phyloP scores from a whole-genome alignment of 2,888 invertebrate species.

The Pterostichus madidus region DNA sequence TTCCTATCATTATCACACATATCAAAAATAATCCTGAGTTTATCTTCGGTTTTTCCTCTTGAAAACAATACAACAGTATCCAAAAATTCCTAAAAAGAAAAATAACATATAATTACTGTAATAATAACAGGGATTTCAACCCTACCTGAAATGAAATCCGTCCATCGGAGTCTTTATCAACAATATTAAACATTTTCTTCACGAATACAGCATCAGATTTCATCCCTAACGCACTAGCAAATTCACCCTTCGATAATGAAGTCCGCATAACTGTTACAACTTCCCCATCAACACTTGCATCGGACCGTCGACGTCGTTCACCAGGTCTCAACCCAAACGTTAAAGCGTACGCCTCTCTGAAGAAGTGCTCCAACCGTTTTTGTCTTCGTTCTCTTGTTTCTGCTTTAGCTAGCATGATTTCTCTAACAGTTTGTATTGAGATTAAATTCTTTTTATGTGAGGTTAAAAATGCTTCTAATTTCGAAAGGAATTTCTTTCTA shows the following conservation, averaged over 20 bases:
- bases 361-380: constrained; percentile 95
- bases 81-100: constrained; percentile 87
- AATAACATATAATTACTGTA: constrained; percentile 3
- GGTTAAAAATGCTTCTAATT: constrained; percentile 90
- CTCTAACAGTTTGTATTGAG: constrained; percentile 85
- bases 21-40: constrained; percentile 95
- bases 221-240: constrained; percentile 97
- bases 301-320: constrained; percentile 87
- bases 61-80: constrained; percentile 96
- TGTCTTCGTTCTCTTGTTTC: constrained; percentile 97
- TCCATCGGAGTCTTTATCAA: constrained; percentile 96
- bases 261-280: constrained; percentile 96
- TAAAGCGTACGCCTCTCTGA: constrained; percentile 96
- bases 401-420: constrained; percentile 92
- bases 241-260: constrained; percentile 93
- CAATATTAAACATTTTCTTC: constrained; percentile 98
- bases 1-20: constrained; percentile 98
- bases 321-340: constrained; percentile 94
- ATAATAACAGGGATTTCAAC: constrained; percentile 1
- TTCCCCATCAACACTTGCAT: constrained; percentile 87
- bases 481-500: constrained; percentile 91
- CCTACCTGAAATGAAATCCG: constrained; percentile 93
- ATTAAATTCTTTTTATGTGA: constrained; percentile 91
- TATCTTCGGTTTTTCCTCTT: constrained; percentile 95
- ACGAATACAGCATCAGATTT: constrained; percentile 96